Conservation (phyloP, 2,888 invertebrate genomes). For the Pardosa pseudoannulata region DNA sequence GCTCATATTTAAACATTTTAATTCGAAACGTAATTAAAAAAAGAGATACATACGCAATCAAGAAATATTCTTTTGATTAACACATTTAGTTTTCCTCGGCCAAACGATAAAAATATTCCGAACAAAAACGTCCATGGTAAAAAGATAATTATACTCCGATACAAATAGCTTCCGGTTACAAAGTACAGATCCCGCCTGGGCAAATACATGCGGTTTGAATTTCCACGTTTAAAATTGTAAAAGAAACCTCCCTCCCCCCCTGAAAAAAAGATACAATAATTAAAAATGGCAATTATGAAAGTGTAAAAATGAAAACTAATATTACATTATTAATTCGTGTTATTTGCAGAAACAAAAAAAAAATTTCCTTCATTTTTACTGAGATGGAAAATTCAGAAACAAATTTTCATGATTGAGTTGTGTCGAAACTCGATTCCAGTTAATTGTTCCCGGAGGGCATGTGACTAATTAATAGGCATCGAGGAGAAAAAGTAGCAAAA, state of each 20-base stretch:
- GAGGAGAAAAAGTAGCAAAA: background rate
- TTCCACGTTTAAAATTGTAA: background rate
- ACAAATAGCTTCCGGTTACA: background rate
- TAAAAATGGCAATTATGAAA: background rate
- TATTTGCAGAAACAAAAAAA: slow-evolving; percentile 8
- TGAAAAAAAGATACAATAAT: background rate
- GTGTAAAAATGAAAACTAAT: slow-evolving; percentile 10
- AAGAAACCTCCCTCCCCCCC: background rate
- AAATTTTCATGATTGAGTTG: slow-evolving; percentile 1
- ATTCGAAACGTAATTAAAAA: slow-evolving; percentile 10
- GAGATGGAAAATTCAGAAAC: background rate
- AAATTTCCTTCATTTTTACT: background rate
- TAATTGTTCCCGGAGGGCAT: background rate
- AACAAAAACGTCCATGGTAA: background rate
- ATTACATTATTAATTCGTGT: slow-evolving; percentile 7
- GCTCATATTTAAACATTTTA: background rate
- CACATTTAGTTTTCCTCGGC: background rate
- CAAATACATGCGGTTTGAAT: background rate
- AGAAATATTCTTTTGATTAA: background rate
- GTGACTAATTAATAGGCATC: background rate
- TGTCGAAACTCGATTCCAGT: background rate
- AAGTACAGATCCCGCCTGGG: background rate
- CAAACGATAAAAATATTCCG: background rate
- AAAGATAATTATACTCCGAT: slow-evolving; percentile 10
- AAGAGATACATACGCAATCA: background rate